Evolutionary conservation across 2,113 vertebrate species (phyloP), one percentile per base, ranked within the genome.

Genomic region (Psittacula cyanocephala): DNA sequence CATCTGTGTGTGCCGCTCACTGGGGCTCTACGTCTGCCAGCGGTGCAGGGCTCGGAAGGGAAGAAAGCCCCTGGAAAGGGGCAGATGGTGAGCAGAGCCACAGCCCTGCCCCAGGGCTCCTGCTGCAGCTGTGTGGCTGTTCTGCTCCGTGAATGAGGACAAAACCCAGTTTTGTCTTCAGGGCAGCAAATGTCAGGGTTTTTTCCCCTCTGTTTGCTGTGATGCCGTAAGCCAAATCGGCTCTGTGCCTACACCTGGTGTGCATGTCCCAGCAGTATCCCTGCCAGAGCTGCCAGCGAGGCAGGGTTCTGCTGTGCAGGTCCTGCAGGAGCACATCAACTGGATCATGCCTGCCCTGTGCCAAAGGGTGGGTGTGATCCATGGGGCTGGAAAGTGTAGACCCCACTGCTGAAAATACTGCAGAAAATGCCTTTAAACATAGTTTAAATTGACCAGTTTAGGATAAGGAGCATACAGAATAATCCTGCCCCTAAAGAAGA

Each of bases 291-390:
- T 69, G 74, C 65, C 4, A 2, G 55, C 1, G 1, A 14, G 44
- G 43, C n/a, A 9, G n/a, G 47, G n/a, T 23, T 12, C 59, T 49
- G 88, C 72, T 44, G 3, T 6, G 2, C 12, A 0, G 2, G 7
- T 47, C 31, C 64, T 23, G 43, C 4, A 6, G 39, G 11, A 18
- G 2, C n/a, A 12, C 44, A 17, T 4, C 19, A 0, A 1, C 50
- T 57, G 8, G 11, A 2, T 23, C 31, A 1, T 9, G 23, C n/a
- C 60, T 35, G 49, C 35, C 4, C 14, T 8, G 8, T n/a, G 76
- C 63, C 63, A 1, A 3, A 3, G 0, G 3, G 2, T 3, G 3
- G 47, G 7, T 12, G 9, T 1, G 19, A 11, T 4, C 33, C 5
- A 0, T 3, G 57, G 63, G 52, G 22, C n/a, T 83, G 1, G 29